Base-by-base conservation (phyloP, 2,113 vertebrate species). In the Chaetorhynchus papuensis region DNA sequence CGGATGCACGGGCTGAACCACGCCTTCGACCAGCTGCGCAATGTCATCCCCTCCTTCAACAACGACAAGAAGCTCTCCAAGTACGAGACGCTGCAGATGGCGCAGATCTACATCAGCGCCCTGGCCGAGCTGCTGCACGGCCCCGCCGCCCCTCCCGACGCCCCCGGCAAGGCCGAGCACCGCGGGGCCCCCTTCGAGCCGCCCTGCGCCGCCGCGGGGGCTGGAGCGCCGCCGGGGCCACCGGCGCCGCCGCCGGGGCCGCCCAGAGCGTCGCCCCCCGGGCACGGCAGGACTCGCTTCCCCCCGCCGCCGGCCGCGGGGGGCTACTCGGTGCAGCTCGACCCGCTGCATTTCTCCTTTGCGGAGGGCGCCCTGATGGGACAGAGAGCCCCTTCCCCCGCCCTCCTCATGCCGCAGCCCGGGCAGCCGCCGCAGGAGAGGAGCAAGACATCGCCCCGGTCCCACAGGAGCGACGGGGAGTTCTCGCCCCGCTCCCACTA, bases 1-100 rank as follows among this genome's bases (percentile, higher is more conserved):
- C 97, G 99, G 87, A 99, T 99, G 99, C 99, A 99, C 96, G 99
- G 99, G 57, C 97, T 99, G 50, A 99, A 99, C 97, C 98, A 99
- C 97, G 99, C 99, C 68, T 99, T 99, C 83, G 99, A 99, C 97
- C 99, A 99, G 96, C 98, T 99, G 97, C 99, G 99, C 96, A 99
- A 99, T 76, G 99, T 99, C 97, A 99, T 99, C 97, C 99, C 99
- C 33, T 99, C 99, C 35, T 98, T 99, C 78, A 99, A 99, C 98
- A 99, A 99, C 96, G 99, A 99, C 98, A 99, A 99, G 97, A 99
- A 99, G 95, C 98, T 99, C 59, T 99, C 99, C 96, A 99, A 99
- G 83, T 99, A 99, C 53, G 99, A 99, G 95, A 99, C 99, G n/a
- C 95, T 99, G 74, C 99, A 99, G 97, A 99, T 99, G 99, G 99